phyloP scores from a whole-genome alignment of 2,113 vertebrate species.

The Centropus bengalensis region DNA sequence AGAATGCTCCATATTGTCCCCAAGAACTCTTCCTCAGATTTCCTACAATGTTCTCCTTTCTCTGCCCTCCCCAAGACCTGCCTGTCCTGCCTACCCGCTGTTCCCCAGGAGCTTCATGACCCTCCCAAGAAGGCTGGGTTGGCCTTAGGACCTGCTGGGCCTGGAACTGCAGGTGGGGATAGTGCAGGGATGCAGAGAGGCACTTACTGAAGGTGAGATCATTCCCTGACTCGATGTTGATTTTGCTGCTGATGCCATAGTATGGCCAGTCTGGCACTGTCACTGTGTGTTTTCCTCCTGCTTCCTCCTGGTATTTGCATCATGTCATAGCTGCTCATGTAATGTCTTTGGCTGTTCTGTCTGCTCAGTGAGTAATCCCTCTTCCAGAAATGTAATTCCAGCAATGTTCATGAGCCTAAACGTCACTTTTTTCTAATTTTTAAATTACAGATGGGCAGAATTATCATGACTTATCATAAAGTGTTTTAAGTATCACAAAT shows the following conservation, averaged over 20 bases:
- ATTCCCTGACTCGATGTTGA: accelerated
- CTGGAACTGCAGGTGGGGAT: not conserved
- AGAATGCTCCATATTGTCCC: not conserved
- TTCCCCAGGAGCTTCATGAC: not conserved
- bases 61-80: not conserved
- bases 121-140: not conserved
- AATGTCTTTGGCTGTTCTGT: not conserved
- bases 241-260: accelerated
- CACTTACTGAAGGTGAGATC: not conserved
- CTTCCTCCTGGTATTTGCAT: not conserved
- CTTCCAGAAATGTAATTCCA: not conserved
- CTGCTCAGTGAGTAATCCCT: not conserved
- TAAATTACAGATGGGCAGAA: not conserved
- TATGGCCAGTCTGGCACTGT: accelerated
- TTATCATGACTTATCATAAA: not conserved
- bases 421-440: not conserved
- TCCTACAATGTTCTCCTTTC: not conserved
- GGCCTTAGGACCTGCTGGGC: not conserved
- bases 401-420: not conserved
- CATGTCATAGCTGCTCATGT: accelerated
- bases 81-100: not conserved
- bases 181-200: not conserved
- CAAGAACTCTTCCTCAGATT: not conserved
- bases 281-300: accelerated
- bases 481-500: not conserved